Percentiles rank a stretch among this genome's conserved stretches.
Conservation (phyloP, 2,797 vertebrate genomes). For the Apogon hyalosoma region DNA sequence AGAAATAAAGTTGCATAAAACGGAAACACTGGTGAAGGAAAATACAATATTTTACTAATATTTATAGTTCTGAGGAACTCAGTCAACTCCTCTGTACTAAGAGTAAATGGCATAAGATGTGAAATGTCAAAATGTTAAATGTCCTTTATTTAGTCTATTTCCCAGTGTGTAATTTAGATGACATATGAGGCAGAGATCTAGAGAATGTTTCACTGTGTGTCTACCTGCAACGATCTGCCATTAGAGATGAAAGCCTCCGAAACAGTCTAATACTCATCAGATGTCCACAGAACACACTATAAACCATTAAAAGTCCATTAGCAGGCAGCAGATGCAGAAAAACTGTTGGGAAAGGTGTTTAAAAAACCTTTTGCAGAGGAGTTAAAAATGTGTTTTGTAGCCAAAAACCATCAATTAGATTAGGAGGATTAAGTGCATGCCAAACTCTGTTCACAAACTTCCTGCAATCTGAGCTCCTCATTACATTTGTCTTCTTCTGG, state of each 20-base stretch:
- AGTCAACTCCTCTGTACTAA: no score
- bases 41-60: no score
- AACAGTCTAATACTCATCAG: neutral
- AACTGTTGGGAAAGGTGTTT: conserved; percentile 19
- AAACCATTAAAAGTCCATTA: conserved; percentile 6
- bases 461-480: no score
- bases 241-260: neutral
- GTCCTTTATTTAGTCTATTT: neutral
- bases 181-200: no score
- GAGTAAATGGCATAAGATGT: no score
- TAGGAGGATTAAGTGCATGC: conserved; percentile 7
- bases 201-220: neutral
- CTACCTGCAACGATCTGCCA: neutral
- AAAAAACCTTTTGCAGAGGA: conserved; percentile 13
- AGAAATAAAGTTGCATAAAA: no score
- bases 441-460: neutral
- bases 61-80: no score
- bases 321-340: conserved; percentile 13
- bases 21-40: no score
- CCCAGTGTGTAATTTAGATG: no score
- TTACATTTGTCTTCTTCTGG: neutral
- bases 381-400: neutral
- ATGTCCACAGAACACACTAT: conserved; percentile 1
- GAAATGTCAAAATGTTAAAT: no score
- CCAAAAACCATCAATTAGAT: conserved; percentile 7